Conservation (phyloP, 2,797 vertebrate species). For the Gobionotothen gibberifrons region DNA sequence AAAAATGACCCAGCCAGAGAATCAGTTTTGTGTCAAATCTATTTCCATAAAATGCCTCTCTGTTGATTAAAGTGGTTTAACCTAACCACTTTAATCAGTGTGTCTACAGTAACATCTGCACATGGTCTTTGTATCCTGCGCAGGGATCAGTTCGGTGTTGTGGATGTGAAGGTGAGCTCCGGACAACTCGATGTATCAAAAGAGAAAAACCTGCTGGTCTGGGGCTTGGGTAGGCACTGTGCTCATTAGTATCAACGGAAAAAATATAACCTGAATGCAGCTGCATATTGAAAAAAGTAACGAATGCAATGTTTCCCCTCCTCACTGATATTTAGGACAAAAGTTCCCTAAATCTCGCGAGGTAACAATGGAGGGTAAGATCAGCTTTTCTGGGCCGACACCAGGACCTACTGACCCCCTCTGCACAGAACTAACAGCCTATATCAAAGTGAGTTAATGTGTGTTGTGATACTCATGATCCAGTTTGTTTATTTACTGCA, state of each 20-base stretch:
- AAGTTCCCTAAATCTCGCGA: conserved; percentile 95
- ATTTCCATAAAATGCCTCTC: neutral
- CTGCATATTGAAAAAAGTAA: conserved; percentile 12
- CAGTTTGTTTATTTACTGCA: neutral
- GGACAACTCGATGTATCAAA: conserved; percentile 91
- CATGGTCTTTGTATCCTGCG: conserved; percentile 18
- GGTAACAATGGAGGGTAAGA: conserved; percentile 89
- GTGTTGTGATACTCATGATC: neutral
- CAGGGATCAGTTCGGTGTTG: conserved; percentile 88
- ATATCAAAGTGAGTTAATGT: conserved; percentile 88
- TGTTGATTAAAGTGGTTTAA: neutral
- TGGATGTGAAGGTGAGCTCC: conserved; percentile 90
- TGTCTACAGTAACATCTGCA: neutral
- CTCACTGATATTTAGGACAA: conserved; percentile 84
- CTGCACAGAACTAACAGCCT: conserved; percentile 90
- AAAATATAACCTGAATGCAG: conserved; percentile 1
- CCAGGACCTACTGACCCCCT: conserved; percentile 88
- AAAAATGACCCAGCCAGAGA: neutral
- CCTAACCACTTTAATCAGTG: neutral
- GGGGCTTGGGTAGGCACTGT: conserved; percentile 85
- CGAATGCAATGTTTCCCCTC: neutral
- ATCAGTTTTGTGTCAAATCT: conserved; percentile 4
- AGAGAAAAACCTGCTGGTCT: conserved; percentile 93
- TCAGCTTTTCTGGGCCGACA: conserved; percentile 84
- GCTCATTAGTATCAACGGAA: neutral